Base-by-base conservation (phyloP, 2,888 invertebrate genomes). In the Automeris io region DNA sequence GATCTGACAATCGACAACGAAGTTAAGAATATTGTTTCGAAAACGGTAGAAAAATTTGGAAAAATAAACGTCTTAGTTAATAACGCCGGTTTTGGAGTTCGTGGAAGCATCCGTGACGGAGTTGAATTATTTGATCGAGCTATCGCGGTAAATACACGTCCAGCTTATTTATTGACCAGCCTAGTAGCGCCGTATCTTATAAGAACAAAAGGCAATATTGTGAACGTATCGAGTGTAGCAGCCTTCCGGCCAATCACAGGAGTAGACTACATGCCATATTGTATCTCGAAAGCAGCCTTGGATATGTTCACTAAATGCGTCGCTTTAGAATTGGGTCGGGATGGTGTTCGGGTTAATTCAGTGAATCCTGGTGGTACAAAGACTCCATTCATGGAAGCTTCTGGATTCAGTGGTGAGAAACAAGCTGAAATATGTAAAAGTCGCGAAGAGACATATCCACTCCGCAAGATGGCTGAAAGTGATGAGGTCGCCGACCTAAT, bases 301-400 rank as follows among this genome's bases (percentile, higher is more conserved):
- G 98, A 99, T 83, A 97, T 98, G 67, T 91, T 99, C 52, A 98
- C 98, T 0, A 90, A 92, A 64, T 96, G 96, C 67, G 87, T 92
- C 5, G 97, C 98, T 7, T 74, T 98, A 36, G 98, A 95, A 61
- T 76, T 95, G 36, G 94, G 92, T 23, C 63, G 88, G 0, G 90
- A 92, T 57, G 90, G 92, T 47, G 93, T 97, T 0, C 88, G 97
- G 25, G 95, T 95, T 0, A 97, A 97, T 76, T 90, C 93, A 21
- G 95, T 97, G 0, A 96, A 96, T 80, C 98, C 98, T 4, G 98
- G 98, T n/a, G 96, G 96, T 0, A 92, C 94, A 3, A 75, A 92
- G n/a, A 97, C 97, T 8, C 46, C 62, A 19, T 83, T 83, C 45
- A 70, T 62, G 11, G 62, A 70, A 54, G 78, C 96, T 92, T 81